Conservation (phyloP, 2,888 invertebrate species). For the Apodemia mormo region DNA sequence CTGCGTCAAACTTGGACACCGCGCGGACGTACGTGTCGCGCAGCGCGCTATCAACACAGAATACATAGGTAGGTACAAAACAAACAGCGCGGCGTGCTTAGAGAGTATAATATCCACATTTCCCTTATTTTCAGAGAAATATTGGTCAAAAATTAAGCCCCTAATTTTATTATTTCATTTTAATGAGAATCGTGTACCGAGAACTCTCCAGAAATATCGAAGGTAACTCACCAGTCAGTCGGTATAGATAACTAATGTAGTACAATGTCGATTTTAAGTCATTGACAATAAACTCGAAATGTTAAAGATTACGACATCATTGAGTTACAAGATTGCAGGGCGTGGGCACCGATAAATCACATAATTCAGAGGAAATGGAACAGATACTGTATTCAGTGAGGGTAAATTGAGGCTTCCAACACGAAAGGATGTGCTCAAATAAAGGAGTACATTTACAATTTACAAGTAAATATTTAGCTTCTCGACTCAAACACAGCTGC, state of each 20-base stretch:
- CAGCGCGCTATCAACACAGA: too few species aligned
- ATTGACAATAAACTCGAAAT: not conserved
- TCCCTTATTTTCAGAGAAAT: too few species aligned
- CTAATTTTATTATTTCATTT: too few species aligned
- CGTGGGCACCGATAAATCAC: slow-evolving; percentile 14
- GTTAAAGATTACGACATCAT: slow-evolving; percentile 8
- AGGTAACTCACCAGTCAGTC: too few species aligned
- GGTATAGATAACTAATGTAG: slow-evolving; percentile 26
- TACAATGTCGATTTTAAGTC: not conserved
- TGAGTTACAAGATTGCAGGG: slow-evolving; percentile 15
- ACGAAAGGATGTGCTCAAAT: slow-evolving; percentile 15
- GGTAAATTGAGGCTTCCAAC: slow-evolving; percentile 1
- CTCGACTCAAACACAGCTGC: not conserved
- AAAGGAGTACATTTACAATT: slow-evolving; percentile 13
- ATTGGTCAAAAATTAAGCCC: too few species aligned
- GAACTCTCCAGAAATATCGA: too few species aligned
- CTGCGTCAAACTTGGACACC: too few species aligned
- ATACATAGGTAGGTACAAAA: too few species aligned
- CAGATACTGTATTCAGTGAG: slow-evolving; percentile 18
- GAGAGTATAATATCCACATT: too few species aligned
- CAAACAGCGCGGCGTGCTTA: too few species aligned
- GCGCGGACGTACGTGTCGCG: too few species aligned
- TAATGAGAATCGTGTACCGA: too few species aligned
- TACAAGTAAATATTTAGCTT: slow-evolving; percentile 14
- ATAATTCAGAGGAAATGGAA: slow-evolving; percentile 14